Evolutionary conservation across 2,888 invertebrate genomes (phyloP).

Genomic region (Nasonia oneida): DNA sequence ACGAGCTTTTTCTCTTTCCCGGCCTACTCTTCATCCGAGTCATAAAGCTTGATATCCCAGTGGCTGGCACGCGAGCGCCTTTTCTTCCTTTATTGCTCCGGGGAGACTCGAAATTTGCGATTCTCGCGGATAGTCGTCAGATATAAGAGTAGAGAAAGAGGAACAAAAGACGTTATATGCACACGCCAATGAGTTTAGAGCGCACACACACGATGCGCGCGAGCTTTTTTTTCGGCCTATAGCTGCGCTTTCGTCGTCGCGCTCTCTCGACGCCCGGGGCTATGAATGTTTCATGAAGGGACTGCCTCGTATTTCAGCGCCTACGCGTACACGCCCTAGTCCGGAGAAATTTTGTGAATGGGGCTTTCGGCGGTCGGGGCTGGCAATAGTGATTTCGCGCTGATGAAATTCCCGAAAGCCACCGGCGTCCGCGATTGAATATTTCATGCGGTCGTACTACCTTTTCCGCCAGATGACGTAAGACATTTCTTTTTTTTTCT

Average conservation of each 20-base stretch:
- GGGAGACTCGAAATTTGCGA: conserved; percentile 43
- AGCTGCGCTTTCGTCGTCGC: not conserved
- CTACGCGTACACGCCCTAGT: not conserved
- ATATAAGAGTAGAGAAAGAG: not conserved
- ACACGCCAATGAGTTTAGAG: conserved; percentile 4
- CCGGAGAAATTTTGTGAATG: not conserved
- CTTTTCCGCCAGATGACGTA: not conserved
- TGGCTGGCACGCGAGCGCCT: conserved; percentile 8
- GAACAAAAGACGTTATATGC: not conserved
- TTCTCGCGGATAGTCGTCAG: conserved; percentile 37
- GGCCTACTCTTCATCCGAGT: not conserved
- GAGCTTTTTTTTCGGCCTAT: not conserved
- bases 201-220: not conserved
- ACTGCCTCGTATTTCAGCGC: conserved; percentile 21
- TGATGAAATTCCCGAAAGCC: conserved; percentile 20
- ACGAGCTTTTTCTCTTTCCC: not conserved
- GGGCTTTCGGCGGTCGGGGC: not conserved
- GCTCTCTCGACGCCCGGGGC: not conserved
- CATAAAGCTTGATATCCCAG: conserved; percentile 52
- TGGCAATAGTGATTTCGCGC: not conserved
- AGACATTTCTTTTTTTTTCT: not conserved
- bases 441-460: not conserved
- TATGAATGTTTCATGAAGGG: conserved; percentile 43
- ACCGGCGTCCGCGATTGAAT: conserved; percentile 1
- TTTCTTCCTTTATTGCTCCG: conserved; percentile 14